Evolutionary conservation across 2,888 invertebrate species (phyloP), one percentile per base, ranked within the genome.

Genomic region (Rhagophthalmus giganteus): DNA sequence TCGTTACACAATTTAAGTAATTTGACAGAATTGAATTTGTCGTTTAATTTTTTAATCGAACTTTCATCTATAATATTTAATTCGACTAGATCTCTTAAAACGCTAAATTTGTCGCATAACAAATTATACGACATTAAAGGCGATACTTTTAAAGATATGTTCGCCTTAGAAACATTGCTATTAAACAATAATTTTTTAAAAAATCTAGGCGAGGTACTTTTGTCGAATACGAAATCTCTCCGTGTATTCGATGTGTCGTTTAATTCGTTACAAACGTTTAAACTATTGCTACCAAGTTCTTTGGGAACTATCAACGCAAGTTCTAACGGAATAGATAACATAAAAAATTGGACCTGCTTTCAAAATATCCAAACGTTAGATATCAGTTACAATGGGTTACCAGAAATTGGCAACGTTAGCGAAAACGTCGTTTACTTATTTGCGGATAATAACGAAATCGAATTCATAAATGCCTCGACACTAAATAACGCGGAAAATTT

Each of bases 1-100:
- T 15, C 32, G 2, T 39, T 51, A 9, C 14, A 13, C 28, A 24
- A 26, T 25, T 13, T 51, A 10, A 2, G 2, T 8, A 11, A 13
- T n/a, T 20, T 50, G 11, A 27, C 42, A 24, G 11, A 38, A 20
- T 16, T 50, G n/a, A 12, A 38, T 38, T 34, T 50, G 31, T 30
- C 37, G 0, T 8, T 15, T 2, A 50, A 50, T 15, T 5, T 1
- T 5, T 11, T 50, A 7, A 32, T 8, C 2, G 9, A 13, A 28
- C 2, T 50, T 3, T 14, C 20, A 6, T 2, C 8, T 5, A 2
- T 10, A 7, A 27, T 14, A 7, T 50, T 50, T 33, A 2, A 24
- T 5, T 10, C 9, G 13, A 5, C 31, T 9, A 11, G 15, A n/a
- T 13, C 12, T n/a, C 10, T 52, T 4, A 28, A 20, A 26, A 28